These are phyloP conservation scores for Caenorhabditis plicata DNA, from an alignment of 2,888 invertebrate species.

Conservation along the genomic window DNA sequence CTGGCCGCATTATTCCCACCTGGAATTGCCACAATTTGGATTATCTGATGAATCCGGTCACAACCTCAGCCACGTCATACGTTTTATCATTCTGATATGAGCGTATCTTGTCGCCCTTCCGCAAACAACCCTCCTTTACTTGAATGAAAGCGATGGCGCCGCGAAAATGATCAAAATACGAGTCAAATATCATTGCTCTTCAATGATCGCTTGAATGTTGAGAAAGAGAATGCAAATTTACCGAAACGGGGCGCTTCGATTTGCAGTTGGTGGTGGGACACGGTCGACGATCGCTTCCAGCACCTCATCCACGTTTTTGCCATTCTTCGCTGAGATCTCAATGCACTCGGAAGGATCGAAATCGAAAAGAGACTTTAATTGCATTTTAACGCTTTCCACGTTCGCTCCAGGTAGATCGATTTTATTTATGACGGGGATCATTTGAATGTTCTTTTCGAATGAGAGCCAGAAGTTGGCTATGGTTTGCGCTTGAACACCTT, in stretches of 20 bases:
- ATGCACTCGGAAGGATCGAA: constrained; percentile 77
- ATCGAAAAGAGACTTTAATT: constrained; percentile 80
- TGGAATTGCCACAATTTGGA: constrained; percentile 3
- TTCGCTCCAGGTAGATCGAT: constrained; percentile 89
- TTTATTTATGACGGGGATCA: constrained; percentile 93
- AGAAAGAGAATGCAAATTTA: neutral
- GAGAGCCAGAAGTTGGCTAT: constrained; percentile 94
- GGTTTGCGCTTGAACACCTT: constrained; percentile 73
- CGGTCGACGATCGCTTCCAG: constrained; percentile 67
- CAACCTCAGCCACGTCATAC: constrained; percentile 76
- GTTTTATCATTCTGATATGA: constrained; percentile 76
- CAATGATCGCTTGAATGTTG: neutral
- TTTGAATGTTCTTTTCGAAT: constrained; percentile 77
- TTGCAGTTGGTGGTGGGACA: constrained; percentile 64
- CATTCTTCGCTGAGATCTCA: constrained; percentile 87
- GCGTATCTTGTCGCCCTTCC: constrained; percentile 75
- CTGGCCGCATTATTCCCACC: constrained; percentile 79
- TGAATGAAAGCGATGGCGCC: constrained; percentile 80
- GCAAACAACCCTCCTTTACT: constrained; percentile 77
- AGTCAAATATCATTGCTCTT: constrained; percentile 84
- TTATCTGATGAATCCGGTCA: no score
- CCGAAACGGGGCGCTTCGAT: constrained; percentile 71
- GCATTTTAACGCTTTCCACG: constrained; percentile 77
- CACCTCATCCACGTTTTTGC: constrained; percentile 79
- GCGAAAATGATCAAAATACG: constrained; percentile 86